Base-by-base conservation (phyloP, 2,113 vertebrate species). In the Crotalus viridis region DNA sequence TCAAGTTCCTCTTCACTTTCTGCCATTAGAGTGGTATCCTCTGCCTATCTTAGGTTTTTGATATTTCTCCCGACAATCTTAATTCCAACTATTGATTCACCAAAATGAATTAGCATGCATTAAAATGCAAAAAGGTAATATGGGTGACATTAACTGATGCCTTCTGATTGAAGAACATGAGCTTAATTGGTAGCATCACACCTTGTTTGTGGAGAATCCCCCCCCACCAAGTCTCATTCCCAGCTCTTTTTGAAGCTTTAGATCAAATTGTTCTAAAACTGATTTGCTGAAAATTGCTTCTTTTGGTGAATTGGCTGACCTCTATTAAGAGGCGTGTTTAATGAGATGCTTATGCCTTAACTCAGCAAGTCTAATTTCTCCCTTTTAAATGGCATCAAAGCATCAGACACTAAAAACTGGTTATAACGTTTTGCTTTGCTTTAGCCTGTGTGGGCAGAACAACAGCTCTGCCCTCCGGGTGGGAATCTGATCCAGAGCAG, bases 271-370 rank as follows among this genome's bases (percentile, higher is more conserved):
- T 51, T 48, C 85, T 48, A 86, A 48, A 55, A 74, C 88, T 15
- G 52, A 54, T 43, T 19, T 69, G 33, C 3, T 85, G 86, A 94
- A 17, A 64, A 81, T 85, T 46, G 93, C 88, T 48, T 90, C 15
- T 87, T 61, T 91, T n/a, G 69, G 59, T 28, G 81, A 96, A 94
- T 81, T 91, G 95, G 9, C 33, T 89, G 87, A 5, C 61, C 81
- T 19, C 56, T 13, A 24, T 87, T 61, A 17, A 10, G 81, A n/a
- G 93, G 0, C 0, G 89, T 93, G 74, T 39, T 89, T 48, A 94
- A 55, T 21, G 61, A 88, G 4, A 24, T 12, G 8, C 28, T 56
- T 4, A 21, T 87, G n/a, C 21, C 28, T 85, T 33, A 24, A 43
- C 39, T 51, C 21, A 52, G 90, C 46, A 48, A 59, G 10, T 4